Conservation (phyloP, 2,888 invertebrate species). For the Idaea dimidiata region DNA sequence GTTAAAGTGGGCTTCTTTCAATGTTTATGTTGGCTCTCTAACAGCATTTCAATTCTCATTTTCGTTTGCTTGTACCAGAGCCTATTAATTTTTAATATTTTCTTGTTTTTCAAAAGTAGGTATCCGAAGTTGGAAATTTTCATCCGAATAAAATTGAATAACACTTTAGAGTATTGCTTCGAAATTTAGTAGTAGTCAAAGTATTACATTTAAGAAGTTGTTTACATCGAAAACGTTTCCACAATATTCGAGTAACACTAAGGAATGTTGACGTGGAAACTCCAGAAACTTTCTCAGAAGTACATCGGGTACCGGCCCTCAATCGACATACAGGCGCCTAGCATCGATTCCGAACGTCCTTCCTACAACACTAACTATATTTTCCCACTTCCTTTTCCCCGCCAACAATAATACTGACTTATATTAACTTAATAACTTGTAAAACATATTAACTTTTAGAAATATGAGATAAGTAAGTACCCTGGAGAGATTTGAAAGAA, state of each 20-base stretch:
- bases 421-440: constrained; percentile 73
- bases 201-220: background rate
- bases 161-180: background rate
- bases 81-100: constrained; percentile 22
- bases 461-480: constrained; percentile 65
- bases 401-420: constrained; percentile 48
- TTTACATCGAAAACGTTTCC: background rate
- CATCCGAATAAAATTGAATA: background rate
- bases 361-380: constrained; percentile 58
- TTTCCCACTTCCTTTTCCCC: constrained; percentile 64
- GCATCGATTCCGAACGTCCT: constrained; percentile 50
- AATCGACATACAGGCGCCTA: constrained; percentile 54
- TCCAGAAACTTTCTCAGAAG: constrained; percentile 33
- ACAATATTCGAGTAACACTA: constrained; percentile 39
- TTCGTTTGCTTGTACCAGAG: constrained; percentile 38
- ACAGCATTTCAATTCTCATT: constrained; percentile 68
- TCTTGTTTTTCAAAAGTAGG: background rate
- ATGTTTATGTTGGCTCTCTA: constrained; percentile 64
- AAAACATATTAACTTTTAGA: constrained; percentile 65
- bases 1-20: constrained; percentile 61
- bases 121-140: background rate
- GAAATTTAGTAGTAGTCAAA: background rate
- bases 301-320: constrained; percentile 22
- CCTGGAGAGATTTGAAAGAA: constrained; percentile 58
- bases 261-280: constrained; percentile 32